Conservation (phyloP, 2,888 invertebrate genomes). For the Nematopogon swammerdamellus region DNA sequence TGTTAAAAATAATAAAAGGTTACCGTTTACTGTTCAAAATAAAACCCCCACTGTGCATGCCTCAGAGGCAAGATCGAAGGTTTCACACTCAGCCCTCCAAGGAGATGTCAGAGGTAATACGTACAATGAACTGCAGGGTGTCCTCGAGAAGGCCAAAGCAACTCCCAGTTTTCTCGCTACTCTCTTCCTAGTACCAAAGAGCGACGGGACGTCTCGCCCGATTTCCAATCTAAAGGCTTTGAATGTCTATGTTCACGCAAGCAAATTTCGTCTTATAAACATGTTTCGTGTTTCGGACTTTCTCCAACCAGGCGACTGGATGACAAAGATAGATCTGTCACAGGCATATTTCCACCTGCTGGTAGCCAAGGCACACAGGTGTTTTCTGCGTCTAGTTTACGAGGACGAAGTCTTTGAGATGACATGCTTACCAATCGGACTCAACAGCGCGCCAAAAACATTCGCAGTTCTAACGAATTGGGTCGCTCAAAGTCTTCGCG, state of each 20-base stretch:
- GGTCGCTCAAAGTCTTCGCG: constrained; percentile 11
- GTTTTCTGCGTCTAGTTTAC: constrained; percentile 10
- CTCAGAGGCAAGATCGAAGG: too few species aligned
- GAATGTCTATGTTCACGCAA: background rate
- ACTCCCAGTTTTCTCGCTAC: background rate
- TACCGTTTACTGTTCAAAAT: constrained; percentile 1
- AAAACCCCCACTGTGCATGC: constrained; percentile 1
- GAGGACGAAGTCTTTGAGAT: constrained; percentile 5
- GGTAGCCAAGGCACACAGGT: constrained; percentile 8
- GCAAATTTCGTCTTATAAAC: background rate
- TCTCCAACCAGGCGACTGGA: background rate
- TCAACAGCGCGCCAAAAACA: constrained; percentile 13
- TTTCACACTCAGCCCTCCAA: too few species aligned
- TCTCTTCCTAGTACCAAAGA: background rate
- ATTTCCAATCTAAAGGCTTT: background rate
- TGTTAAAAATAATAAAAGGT: constrained; percentile 1
- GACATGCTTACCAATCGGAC: constrained; percentile 15
- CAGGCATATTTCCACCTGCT: background rate
- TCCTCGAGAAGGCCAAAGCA: too few species aligned
- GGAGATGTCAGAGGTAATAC: too few species aligned
- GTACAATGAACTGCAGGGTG: too few species aligned
- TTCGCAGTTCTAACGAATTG: constrained; percentile 16
- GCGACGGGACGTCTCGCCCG: background rate
- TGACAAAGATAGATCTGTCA: background rate
- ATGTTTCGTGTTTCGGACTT: background rate